Base-by-base conservation (phyloP, 2,113 vertebrate species). In the Rhadina sibilatrix region DNA sequence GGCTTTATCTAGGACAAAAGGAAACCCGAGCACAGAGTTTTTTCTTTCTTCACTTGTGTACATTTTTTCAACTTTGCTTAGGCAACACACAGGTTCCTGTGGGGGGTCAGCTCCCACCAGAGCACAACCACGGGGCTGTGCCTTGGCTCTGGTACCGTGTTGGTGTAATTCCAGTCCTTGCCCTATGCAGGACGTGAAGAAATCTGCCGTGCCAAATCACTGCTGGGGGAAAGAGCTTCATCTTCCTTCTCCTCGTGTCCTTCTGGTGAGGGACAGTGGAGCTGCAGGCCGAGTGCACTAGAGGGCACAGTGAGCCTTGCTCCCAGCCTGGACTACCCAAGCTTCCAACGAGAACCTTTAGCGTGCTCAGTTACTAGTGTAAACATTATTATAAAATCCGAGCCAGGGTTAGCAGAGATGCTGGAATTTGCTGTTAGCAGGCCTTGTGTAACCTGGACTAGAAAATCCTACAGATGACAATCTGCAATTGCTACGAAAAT, bases 271-370 rank as follows among this genome's bases (percentile, higher is more conserved):
- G 35, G 63, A 33, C 35, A n/a, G 72, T 11, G 72, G 78, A 85
- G 84, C 77, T 89, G 10, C n/a, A 22, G 76, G 10, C 63, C 20
- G 42, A 37, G 57, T 42, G 56, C 93, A 33, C 93, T 81, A 96
- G 95, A 90, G 88, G 92, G 95, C 95, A 93, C 82, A 83, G 92
- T 2, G 44, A 92, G 71, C 83, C 64, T 61, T 77, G 59, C 74
- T 95, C 75, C 53, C 68, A 60, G 87, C 75, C 54, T 12, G 49
- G 21, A 4, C 66, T 31, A 0, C 0, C 6, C 22, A 35, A 10
- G 46, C 65, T 71, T 50, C 33, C n/a, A 15, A 6, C 6, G 42
- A 81, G 56, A 69, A 42, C 11, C 0, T 59, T 80, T 2, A 22
- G 19, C 46, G 22, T 77, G 80, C 68, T 90, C 54, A 35, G 17